Conservation (phyloP, 2,888 invertebrate species). For the Dasypogon diadema region DNA sequence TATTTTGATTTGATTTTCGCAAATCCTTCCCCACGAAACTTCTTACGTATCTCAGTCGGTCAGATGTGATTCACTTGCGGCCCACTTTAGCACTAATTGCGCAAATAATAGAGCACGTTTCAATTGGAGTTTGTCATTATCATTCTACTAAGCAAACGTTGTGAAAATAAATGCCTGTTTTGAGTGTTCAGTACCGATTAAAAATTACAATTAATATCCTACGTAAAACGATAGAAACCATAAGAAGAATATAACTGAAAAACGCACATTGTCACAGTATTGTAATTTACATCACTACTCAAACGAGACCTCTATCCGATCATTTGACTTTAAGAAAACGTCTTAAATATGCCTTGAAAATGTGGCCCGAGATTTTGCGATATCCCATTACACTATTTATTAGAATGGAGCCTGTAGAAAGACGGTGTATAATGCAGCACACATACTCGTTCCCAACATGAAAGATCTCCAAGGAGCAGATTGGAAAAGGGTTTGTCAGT, state of each 20-base stretch:
- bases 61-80: not conserved
- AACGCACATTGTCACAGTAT: slow-evolving; percentile 14
- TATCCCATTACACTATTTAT: slow-evolving; percentile 45
- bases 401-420: slow-evolving; percentile 16
- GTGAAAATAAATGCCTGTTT: not conserved
- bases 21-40: slow-evolving; percentile 50
- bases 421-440: slow-evolving; percentile 14
- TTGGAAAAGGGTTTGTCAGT: slow-evolving; percentile 35
- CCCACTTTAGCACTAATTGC: not conserved
- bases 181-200: not conserved
- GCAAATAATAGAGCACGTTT: not conserved
- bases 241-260: slow-evolving; percentile 36
- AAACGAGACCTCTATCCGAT: not conserved
- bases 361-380: slow-evolving; percentile 36
- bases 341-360: slow-evolving; percentile 22
- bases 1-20: slow-evolving; percentile 65
- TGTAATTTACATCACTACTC: slow-evolving; percentile 28
- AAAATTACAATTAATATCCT: slow-evolving; percentile 17
- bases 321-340: slow-evolving; percentile 18
- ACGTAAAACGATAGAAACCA: slow-evolving; percentile 16
- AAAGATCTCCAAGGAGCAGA: slow-evolving; percentile 6
- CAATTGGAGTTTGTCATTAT: not conserved
- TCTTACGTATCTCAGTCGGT: not conserved
- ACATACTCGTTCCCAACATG: not conserved
- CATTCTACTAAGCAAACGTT: no score